These are phyloP conservation scores for Lophotis ruficrista DNA, from an alignment of 2,113 vertebrate species.

Conservation along the genomic window DNA sequence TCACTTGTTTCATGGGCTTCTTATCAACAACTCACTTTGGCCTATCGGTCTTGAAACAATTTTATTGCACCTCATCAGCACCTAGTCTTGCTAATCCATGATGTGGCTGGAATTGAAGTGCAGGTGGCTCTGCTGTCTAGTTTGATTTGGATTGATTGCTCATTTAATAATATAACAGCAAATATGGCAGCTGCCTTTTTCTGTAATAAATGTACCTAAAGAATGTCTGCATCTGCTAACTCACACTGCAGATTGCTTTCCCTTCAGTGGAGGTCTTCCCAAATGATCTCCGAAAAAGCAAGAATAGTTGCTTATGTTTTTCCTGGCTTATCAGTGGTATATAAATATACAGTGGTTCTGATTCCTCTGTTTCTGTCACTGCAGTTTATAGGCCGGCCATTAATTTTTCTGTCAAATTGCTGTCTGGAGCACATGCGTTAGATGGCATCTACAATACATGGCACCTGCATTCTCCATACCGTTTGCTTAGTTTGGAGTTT, in stretches of 20 bases:
- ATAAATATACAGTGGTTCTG: background rate
- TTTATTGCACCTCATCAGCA: background rate
- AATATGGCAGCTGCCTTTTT: conserved; percentile 6
- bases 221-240: conserved; percentile 8
- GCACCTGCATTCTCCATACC: background rate
- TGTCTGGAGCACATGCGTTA: background rate
- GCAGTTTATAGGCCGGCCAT: background rate
- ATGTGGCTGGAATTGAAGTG: background rate
- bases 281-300: background rate
- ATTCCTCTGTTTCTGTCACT: conserved; percentile 4
- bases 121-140: background rate
- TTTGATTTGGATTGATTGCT: conserved; percentile 27
- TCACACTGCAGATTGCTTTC: background rate
- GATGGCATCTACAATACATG: background rate
- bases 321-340: background rate
- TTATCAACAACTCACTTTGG: background rate
- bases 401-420: conserved; percentile 29
- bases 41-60: background rate
- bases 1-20: background rate
- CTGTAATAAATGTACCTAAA: background rate
- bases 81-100: background rate
- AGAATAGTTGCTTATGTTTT: background rate
- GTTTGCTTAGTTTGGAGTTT: background rate
- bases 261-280: background rate
- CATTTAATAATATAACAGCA: conserved; percentile 9